These are phyloP conservation scores for Augochlorella aurata DNA, from an alignment of 2,888 invertebrate genomes.

Conservation along the genomic window DNA sequence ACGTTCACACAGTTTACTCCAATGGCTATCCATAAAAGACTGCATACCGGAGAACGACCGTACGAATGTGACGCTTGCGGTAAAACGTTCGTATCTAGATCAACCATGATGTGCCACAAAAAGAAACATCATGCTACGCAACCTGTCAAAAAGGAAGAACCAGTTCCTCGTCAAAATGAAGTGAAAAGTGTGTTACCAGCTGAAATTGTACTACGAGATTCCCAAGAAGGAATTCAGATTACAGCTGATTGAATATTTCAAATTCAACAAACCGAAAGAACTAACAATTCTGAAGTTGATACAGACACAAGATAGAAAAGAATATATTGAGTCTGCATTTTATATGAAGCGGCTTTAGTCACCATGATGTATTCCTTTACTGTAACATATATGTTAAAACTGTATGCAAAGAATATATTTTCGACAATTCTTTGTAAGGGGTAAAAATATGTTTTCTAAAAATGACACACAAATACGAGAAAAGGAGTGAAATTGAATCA, in stretches of 20 bases:
- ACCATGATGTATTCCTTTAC: slow-evolving; percentile 62
- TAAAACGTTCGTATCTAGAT: slow-evolving; percentile 84
- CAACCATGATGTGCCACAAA: slow-evolving; percentile 85
- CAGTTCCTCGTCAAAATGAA: slow-evolving; percentile 52
- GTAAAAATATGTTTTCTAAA: slow-evolving; percentile 46
- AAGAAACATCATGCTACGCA: slow-evolving; percentile 82
- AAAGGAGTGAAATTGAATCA: slow-evolving; percentile 24
- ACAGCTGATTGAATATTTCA: slow-evolving; percentile 64
- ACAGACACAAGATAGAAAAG: slow-evolving; percentile 32
- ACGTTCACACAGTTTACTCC: slow-evolving; percentile 87
- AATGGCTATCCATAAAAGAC: slow-evolving; percentile 85
- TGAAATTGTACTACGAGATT: slow-evolving; percentile 63
- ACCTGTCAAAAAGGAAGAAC: slow-evolving; percentile 63
- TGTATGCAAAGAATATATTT: slow-evolving; percentile 68
- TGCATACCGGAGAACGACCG: slow-evolving; percentile 86
- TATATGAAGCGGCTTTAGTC: slow-evolving; percentile 59
- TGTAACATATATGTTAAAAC: slow-evolving; percentile 51
- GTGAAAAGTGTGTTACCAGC: slow-evolving; percentile 54
- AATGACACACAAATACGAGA: slow-evolving; percentile 29
- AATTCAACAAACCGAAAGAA: not conserved
- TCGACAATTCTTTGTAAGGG: slow-evolving; percentile 51
- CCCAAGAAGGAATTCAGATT: slow-evolving; percentile 68
- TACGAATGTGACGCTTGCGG: slow-evolving; percentile 85
- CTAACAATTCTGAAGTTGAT: slow-evolving; percentile 25
- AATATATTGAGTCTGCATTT: slow-evolving; percentile 58